Base-by-base conservation (phyloP, 2,797 vertebrate genomes). In the Danio albolineatus region DNA sequence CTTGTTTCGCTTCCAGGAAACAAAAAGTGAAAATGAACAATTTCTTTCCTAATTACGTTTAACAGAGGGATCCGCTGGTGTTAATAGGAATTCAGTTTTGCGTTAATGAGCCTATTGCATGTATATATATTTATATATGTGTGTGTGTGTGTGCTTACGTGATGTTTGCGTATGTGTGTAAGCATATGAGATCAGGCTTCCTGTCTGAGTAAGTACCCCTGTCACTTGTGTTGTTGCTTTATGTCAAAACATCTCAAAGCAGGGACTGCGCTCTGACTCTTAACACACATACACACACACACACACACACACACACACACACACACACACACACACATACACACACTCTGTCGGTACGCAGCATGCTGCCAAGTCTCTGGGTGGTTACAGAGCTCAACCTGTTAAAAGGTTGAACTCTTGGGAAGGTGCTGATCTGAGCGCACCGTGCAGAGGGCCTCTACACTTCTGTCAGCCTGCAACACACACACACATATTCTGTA, bases 181-280 rank as follows among this genome's bases (percentile, higher is more conserved):
- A 77, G 86, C 67, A 80, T 82, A 78, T 82, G 36, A 86, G 79
- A 85, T 84, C 51, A 49, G 73, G 81, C 84, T 86, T 88, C 87
- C 74, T 70, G 89, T 88, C 90, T 92, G 90, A 92, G 92, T 93
- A 92, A 93, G 91, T 90, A 88, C 89, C 87, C 88, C 88, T 92
- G 92, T 94, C 92, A 92, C 89, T 92, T 90, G 88, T 91, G 90
- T 92, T 93, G 92, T 91, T 92, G 88, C 64, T 85, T 89, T 85
- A 86, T 93, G 92, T 93, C 93, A 94, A 94, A 93, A 93, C 92
- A 93, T 90, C 92, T 94, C 91, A 92, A 86, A 91, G 91, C 90
- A 91, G 86, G 87, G 87, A 88, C 89, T 90, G 89, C 89, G 91
- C 91, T 92, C 88, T 88, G 89, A 88, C 88, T 87, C 90, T 80